Evolutionary conservation across 2,797 vertebrate genomes (phyloP), one percentile per base, ranked within the genome.

Genomic region (Morus bassanus): DNA sequence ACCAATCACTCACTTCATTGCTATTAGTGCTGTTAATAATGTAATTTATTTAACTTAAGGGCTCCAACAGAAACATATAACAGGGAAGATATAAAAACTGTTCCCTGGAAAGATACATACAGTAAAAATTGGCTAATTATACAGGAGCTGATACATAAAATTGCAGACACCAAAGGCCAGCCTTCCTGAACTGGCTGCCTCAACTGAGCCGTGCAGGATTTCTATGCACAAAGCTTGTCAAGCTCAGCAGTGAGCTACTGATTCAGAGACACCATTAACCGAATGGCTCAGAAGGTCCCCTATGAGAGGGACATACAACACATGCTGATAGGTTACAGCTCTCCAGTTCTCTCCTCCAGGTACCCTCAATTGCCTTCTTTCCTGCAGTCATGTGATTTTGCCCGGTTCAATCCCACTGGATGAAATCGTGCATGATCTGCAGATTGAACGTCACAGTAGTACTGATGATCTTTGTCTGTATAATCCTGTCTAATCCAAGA

Each of bases 11-110:
- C 80, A 57, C n/a, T 88, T 45, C 57, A 54, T 37, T 94, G 60
- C 60, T 93, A 48, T 93, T 95, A 89, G 57, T 41, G 50, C 50
- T 57, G 59, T 84, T 91, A 95, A 94, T 91, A 89, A 92, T 45
- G 46, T 61, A 88, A 92, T 94, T 92, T 95, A 92, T 96, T 84
- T 37, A 67, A 56, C 11, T 75, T 43, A 72, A 72, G 18, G 28
- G 31, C 39, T 89, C 23, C 45, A 69, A 56, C 13, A 82, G 76
- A 93, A 92, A 90, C 60, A 64, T 35, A 2, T 85, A 48, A 72
- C 35, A 53, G 17, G 7, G 22, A n/a, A 76, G 79, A 68, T 69
- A 67, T 48, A 75, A 85, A 92, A 85, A 3, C 61, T 73, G 28
- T 69, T 88, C 57, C 63, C 56, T 91, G 85, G 69, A 72, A 86